Evolutionary conservation across 2,888 invertebrate species (phyloP), one percentile per base, ranked within the genome.

Genomic region (Dascillus cervinus): DNA sequence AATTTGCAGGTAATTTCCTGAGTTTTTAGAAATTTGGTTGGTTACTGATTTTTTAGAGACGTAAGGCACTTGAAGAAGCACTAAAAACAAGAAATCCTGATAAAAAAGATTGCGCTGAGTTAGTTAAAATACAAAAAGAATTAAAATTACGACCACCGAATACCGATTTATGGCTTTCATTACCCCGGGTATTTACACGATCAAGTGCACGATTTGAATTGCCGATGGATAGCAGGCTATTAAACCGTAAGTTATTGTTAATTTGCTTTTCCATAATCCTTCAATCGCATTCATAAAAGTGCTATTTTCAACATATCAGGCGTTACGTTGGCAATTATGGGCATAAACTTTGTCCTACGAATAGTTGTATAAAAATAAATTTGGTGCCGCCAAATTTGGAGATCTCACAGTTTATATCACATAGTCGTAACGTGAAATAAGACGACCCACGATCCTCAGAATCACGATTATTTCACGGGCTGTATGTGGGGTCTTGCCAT

Each of bases 121-220:
- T 76, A 60, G 67, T 67, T 23, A 56, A 60, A 1, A 49, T 74
- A 3, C 59, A 73, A 26, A 64, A 67, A 8, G 71, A 72, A 41
- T 34, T 75, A 11, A 65, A 67, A 32, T 57, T 72, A 3, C 67
- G 70, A 0, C 65, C 69, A 0, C 59, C 69, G 10, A 70, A 73
- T 34, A 63, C 72, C 2, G 73, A 75, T 3, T 68, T 73, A 44
- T 76, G 75, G 74, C 63, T 79, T 9, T 76, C 77, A 44, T 69
- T 82, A 43, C 86, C 86, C 0, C 64, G 86, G 24, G 75, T 79
- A n/a, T 86, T 85, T 60, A 78, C 80, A 0, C 71, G 86, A 21
- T 75, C 77, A 20, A 80, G 76, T 41, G 80, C 82, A 0, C 72
- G 82, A 43, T 88, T 88, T 57, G 75, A 83, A 43, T 64, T 89